Percentiles rank a stretch among this genome's conserved stretches.
phyloP scores from a whole-genome alignment of 2,113 vertebrate genomes.

The Crypturellus undulatus region DNA sequence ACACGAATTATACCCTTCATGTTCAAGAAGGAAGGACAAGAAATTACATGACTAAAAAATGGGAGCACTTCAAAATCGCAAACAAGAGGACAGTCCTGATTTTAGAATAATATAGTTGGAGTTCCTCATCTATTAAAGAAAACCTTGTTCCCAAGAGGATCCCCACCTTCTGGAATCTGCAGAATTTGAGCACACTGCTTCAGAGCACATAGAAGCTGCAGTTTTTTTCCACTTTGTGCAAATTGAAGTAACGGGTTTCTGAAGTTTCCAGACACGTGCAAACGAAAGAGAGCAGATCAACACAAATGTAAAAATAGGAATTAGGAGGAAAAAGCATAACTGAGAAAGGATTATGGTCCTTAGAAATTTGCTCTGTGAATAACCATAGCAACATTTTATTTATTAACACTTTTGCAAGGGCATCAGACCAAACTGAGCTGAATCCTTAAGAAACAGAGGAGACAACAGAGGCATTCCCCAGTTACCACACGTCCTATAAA shows the following conservation, averaged over 20 bases:
- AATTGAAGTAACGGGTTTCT: neutral
- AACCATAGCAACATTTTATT: neutral
- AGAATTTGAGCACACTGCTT: neutral
- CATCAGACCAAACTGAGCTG: neutral
- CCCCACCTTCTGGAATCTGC: neutral
- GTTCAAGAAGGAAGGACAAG: neutral
- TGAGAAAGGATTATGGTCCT: neutral
- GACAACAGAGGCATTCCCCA: neutral
- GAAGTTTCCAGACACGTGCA: neutral
- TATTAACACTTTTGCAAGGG: neutral
- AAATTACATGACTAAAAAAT: neutral
- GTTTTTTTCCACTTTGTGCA: neutral
- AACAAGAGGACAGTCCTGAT: neutral
- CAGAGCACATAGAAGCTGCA: neutral
- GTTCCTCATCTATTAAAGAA: neutral
- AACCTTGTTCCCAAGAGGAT: neutral
- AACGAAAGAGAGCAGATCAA: neutral
- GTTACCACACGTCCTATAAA: neutral
- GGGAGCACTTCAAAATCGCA: neutral
- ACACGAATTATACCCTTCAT: neutral
- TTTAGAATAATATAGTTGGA: neutral
- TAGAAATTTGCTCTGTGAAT: neutral
- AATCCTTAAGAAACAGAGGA: neutral
- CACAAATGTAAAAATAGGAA: neutral
- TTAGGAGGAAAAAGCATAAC: neutral